phyloP scores from a whole-genome alignment of 2,113 vertebrate genomes.

The Archocentrus centrarchus region DNA sequence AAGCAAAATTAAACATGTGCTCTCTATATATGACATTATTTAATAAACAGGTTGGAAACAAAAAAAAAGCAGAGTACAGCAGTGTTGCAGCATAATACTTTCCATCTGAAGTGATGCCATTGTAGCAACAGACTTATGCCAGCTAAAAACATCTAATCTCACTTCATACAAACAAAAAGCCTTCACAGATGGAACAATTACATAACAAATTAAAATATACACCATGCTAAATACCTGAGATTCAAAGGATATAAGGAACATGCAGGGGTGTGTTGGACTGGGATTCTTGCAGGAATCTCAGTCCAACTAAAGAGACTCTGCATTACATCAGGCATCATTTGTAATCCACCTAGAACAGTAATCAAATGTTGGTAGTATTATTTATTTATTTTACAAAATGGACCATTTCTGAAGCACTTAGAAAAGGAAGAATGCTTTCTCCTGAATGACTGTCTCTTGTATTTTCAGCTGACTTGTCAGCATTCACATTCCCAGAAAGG shows the following conservation, averaged over 20 bases:
- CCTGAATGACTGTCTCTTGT: neutral
- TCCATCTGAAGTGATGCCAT: conserved; percentile 33
- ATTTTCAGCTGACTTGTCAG: conserved; percentile 24
- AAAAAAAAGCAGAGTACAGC: neutral
- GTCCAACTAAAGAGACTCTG: neutral
- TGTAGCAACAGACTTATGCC: conserved; percentile 39
- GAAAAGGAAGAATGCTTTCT: neutral
- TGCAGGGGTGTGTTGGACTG: neutral
- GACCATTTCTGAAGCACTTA: neutral
- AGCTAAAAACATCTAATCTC: conserved; percentile 48
- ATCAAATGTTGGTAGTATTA: neutral
- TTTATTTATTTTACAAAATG: neutral
- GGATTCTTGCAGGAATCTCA: neutral
- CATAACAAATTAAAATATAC: conserved; percentile 31
- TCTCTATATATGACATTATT: neutral
- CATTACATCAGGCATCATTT: neutral
- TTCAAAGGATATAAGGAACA: neutral
- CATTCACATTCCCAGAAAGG: conserved; percentile 34
- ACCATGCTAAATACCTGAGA: conserved; percentile 5
- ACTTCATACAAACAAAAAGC: conserved; percentile 35
- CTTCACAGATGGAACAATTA: conserved; percentile 53
- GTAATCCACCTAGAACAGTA: conserved; percentile 5
- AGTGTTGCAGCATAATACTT: conserved; percentile 1
- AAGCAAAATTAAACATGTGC: neutral
- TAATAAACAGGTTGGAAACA: neutral